Evolutionary conservation across 2,113 vertebrate species (phyloP).

Genomic region (Ceratotherium simum): DNA sequence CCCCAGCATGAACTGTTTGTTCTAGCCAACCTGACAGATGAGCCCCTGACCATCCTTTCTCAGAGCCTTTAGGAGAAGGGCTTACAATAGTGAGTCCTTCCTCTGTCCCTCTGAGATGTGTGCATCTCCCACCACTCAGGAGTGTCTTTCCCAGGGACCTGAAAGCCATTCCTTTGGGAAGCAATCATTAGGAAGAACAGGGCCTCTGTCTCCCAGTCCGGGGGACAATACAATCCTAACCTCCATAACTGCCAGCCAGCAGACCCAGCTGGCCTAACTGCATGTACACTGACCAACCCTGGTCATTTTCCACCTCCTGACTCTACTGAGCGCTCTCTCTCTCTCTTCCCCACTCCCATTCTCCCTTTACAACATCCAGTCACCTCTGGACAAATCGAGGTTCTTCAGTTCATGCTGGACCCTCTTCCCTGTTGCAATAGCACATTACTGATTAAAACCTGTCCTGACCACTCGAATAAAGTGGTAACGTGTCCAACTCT

Average conservation of each 20-base stretch:
- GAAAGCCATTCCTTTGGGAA: neutral
- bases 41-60: neutral
- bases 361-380: neutral
- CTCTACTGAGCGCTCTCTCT: neutral
- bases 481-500: neutral
- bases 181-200: neutral
- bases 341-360: neutral
- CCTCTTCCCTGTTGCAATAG: too few relatives aligned
- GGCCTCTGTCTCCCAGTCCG: too few relatives aligned
- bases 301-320: neutral
- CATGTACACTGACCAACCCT: neutral
- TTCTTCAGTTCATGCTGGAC: neutral
- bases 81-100: neutral
- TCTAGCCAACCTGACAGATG: neutral
- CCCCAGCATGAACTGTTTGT: neutral
- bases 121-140: too few relatives aligned
- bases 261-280: too few relatives aligned
- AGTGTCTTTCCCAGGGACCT: neutral
- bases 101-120: neutral
- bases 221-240: neutral
- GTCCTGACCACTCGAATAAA: neutral
- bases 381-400: neutral
- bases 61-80: neutral
- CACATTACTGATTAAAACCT: too few relatives aligned
- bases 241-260: neutral